Percentiles rank a stretch among this genome's conserved stretches.
These are phyloP conservation scores for Arenicola marina DNA, from an alignment of 2,888 invertebrate species.

Conservation along the genomic window DNA sequence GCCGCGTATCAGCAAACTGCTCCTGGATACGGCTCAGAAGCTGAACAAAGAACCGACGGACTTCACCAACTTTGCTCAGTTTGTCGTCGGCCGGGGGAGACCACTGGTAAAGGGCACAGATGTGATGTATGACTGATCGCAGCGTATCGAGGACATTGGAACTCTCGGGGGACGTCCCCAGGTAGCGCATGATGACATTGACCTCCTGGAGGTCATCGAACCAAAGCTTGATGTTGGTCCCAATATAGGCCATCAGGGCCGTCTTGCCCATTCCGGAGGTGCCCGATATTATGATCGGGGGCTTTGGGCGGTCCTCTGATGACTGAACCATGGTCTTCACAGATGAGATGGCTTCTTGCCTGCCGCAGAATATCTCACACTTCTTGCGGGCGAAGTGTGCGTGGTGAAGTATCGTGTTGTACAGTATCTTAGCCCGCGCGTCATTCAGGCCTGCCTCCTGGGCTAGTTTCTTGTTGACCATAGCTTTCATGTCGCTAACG, in stretches of 20 bases:
- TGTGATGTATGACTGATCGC: slow-evolving; percentile 36
- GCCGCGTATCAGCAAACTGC: neutral
- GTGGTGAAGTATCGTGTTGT: slow-evolving; percentile 31
- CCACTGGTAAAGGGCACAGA: slow-evolving; percentile 15
- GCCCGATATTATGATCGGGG: slow-evolving; percentile 29
- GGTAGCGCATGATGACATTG: slow-evolving; percentile 33
- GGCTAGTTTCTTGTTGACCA: neutral
- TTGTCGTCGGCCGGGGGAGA: slow-evolving; percentile 5
- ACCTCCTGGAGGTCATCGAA: slow-evolving; percentile 5
- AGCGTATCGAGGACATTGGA: slow-evolving; percentile 33
- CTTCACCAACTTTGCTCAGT: slow-evolving; percentile 17
- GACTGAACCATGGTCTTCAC: slow-evolving; percentile 13
- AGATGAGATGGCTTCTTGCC: slow-evolving; percentile 18
- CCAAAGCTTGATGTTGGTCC: slow-evolving; percentile 14
- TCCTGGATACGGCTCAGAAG: slow-evolving; percentile 6
- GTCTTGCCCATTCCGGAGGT: slow-evolving; percentile 36
- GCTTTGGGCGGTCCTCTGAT: neutral
- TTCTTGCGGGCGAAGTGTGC: slow-evolving; percentile 24
- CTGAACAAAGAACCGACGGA: slow-evolving; percentile 11
- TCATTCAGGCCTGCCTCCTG: neutral
- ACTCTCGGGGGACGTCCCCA: slow-evolving; percentile 42
- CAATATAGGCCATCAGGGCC: slow-evolving; percentile 27
- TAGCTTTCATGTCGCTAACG: slow-evolving; percentile 17
- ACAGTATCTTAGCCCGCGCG: neutral
- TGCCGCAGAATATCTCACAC: slow-evolving; percentile 31